Base-by-base conservation (phyloP, 2,888 invertebrate species). In the Teinopalpus imperialis region DNA sequence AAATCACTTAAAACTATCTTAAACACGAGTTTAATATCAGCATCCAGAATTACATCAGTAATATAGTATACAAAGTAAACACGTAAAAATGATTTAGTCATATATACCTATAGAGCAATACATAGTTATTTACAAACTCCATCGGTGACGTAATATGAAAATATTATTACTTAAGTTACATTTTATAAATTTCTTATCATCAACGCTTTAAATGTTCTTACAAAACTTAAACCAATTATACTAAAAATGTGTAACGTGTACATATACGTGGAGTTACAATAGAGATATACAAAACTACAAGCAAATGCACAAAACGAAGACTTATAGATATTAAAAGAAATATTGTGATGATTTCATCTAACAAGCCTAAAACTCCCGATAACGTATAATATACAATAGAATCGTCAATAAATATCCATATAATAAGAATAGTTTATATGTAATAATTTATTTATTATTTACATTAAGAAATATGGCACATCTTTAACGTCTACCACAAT, bases 381-480 rank as follows among this genome's bases (percentile, higher is more conserved):
- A 50, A 52, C 41, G 43, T 46, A 43, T 43, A 54, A 53, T 55
- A 72, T 66, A 76, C 67, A 74, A 66, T 69, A 79, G 63, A 74
- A 68, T 72, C 64, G 70, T 79, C 76, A 86, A 86, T 87, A 87
- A 86, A 86, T 86, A 87, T 82, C 78, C 79, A 77, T 73, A 78
- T 79, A 54, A 58, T 42, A 58, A 58, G 57, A 51, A 57, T 77
- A 80, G 68, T 78, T 35, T 74, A 64, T 69, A 81, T 71, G 79
- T 66, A 70, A 71, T 67, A 73, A 76, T 79, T 85, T 78, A 75
- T 79, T 79, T 85, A 86, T 61, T 88, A 87, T 87, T 87, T 88
- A 87, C 86, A 87, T 73, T 81, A 82, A 77, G 77, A 86, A 85
- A 88, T 88, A 88, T 88, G 88, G 88, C 88, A 88, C 88, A 86